Evolutionary conservation across 2,888 invertebrate genomes (phyloP).

Genomic region (Physocephala rufipes): DNA sequence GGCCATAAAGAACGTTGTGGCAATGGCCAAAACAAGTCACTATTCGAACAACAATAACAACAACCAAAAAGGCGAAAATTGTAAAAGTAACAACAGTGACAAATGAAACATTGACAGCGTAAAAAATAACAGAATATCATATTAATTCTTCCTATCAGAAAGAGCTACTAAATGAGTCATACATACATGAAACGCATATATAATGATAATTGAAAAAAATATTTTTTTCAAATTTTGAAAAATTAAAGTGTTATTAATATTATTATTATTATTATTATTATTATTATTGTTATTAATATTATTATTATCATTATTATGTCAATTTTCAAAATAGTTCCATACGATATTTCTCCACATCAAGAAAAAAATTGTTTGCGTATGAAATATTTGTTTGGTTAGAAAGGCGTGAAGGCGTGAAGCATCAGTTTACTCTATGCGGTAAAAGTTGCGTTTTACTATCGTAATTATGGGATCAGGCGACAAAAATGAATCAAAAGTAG

Average conservation of each 20-base stretch:
- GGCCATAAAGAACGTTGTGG: too few species aligned
- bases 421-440: slow-evolving; percentile 56
- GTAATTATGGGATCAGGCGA: slow-evolving; percentile 15
- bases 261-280: slow-evolving; percentile 32
- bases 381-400: neutral
- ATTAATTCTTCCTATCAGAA: neutral
- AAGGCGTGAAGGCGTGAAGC: slow-evolving; percentile 1
- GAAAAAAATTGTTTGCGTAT: neutral
- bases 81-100: slow-evolving; percentile 43
- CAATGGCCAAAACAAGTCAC: too few species aligned
- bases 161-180: slow-evolving; percentile 22
- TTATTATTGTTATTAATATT: slow-evolving; percentile 45
- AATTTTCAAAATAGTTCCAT: neutral
- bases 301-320: slow-evolving; percentile 25
- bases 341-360: neutral
- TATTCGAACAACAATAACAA: slow-evolving; percentile 9
- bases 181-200: slow-evolving; percentile 22
- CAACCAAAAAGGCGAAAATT: slow-evolving; percentile 14
- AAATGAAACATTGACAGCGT: slow-evolving; percentile 28
- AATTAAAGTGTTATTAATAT: slow-evolving; percentile 41
- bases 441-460: slow-evolving; percentile 43
- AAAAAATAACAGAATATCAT: neutral
- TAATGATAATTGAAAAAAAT: slow-evolving; percentile 6
- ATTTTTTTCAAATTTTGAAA: neutral
- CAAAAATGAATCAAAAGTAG: slow-evolving; percentile 5